phyloP scores from a whole-genome alignment of 2,797 vertebrate genomes.

The Falco columbarius region DNA sequence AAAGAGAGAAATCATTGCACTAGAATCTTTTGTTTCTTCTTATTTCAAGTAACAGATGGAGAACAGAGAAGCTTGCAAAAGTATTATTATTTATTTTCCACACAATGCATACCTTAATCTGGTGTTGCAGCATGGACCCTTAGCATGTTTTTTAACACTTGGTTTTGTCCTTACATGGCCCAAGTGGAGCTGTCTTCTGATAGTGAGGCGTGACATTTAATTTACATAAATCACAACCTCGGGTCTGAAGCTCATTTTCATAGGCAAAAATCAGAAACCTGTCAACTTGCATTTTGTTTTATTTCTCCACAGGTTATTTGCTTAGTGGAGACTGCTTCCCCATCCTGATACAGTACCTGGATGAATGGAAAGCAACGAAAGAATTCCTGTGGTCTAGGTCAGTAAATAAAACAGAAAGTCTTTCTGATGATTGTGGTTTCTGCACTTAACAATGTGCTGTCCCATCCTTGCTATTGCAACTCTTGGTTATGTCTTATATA shows the following conservation, averaged over 20 bases:
- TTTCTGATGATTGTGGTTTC: constrained; percentile 19
- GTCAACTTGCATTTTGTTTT: not conserved
- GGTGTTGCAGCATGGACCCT: not conserved
- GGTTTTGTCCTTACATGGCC: not conserved
- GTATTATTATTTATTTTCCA: constrained; percentile 17
- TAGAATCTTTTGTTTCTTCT: constrained; percentile 45
- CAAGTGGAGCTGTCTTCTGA: not conserved
- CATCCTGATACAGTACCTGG: not conserved
- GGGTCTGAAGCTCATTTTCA: not conserved
- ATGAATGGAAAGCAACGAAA: not conserved
- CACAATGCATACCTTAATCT: constrained; percentile 12
- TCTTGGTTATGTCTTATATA: not conserved
- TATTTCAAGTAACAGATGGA: constrained; percentile 38
- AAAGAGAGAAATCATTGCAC: constrained; percentile 3
- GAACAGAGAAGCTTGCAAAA: constrained; percentile 1
- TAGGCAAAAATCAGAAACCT: not conserved
- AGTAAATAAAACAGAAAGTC: constrained; percentile 45
- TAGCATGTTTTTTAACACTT: not conserved
- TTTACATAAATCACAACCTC: not conserved
- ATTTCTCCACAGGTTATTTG: constrained; percentile 54
- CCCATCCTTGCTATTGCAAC: not conserved
- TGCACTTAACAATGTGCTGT: not conserved
- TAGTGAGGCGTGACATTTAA: not conserved
- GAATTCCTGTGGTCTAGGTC: constrained; percentile 63
- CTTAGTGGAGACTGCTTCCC: constrained; percentile 3